Conservation (phyloP, 2,113 vertebrate genomes). For the Anolis sagrei region DNA sequence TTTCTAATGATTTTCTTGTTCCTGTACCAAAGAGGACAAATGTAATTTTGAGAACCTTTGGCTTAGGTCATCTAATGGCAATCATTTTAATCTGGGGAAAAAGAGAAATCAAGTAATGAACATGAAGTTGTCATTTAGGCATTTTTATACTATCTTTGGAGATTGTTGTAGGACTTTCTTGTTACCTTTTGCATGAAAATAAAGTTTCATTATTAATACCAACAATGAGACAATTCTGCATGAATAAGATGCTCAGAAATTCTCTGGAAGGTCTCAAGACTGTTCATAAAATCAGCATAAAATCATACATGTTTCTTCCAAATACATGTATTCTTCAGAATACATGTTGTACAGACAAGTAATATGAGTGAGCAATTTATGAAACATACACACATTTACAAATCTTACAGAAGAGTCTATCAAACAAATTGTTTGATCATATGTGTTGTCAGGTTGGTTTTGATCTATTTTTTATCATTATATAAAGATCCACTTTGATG, state of each 20-base stretch:
- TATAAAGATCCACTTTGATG: neutral
- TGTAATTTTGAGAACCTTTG: neutral
- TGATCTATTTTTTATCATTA: too few species aligned
- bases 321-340: neutral
- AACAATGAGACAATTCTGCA: neutral
- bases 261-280: neutral
- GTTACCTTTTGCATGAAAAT: neutral
- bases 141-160: neutral
- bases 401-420: too few species aligned
- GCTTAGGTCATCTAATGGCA: fast-evolving
- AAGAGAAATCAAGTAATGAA: neutral
- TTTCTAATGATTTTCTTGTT: neutral
- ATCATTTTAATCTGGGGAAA: neutral
- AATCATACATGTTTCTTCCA: too few species aligned
- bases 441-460: too few species aligned
- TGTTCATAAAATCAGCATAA: neutral
- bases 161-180: neutral
- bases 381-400: neutral
- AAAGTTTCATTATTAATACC: neutral
- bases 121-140: fast-evolving
- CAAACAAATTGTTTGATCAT: too few species aligned
- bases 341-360: neutral
- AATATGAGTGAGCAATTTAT: neutral
- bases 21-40: neutral
- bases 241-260: neutral